Base-by-base conservation (phyloP, 2,797 vertebrate genomes). In the Cyclura pinguis region DNA sequence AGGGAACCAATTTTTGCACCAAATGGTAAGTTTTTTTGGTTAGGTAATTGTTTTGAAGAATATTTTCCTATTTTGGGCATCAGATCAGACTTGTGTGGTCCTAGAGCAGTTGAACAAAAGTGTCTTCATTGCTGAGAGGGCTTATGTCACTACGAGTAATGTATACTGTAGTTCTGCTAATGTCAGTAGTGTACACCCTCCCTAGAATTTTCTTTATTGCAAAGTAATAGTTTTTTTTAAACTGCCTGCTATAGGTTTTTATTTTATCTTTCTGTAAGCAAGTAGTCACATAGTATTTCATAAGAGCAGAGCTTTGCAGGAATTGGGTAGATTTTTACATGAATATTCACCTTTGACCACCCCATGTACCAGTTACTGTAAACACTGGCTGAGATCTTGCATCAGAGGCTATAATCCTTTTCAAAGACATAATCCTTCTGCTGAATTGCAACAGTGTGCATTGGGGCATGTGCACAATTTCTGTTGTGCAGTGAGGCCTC, bases 11-110 rank as follows among this genome's bases (percentile, higher is more conserved):
- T 42, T 14, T 90, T 90, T 92, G 2, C 85, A 13, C 86, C 73
- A 8, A 6, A 64, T 73, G 29, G 16, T 88, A 93, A 9, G 81
- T 85, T 24, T 55, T 27, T 72, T 0, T 84, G 72, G 42, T 1
- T 83, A 27, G 78, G 59, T 84, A 77, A 32, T 2, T 84, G 90
- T 93, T 86, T 6, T 91, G 74, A 72, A 78, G 24, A 76, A n/a
- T 86, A 84, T 90, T 57, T 38, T 64, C 74, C 59, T 32, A 1
- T 69, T 10, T 69, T 32, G 27, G 67, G 67, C 27, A 32, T 69
- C 67, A 69, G 67, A 12, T n/a, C 52, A 76, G 74, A 52, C 52
- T 12, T 50, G 2, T 59, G 4, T 47, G 20, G 10, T 69, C 52
- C 55, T 67, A 50, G 42, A 62, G 64, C 29, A 62, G 47, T 72